Conservation (phyloP, 2,113 vertebrate species). For the Todiramphus chloris region DNA sequence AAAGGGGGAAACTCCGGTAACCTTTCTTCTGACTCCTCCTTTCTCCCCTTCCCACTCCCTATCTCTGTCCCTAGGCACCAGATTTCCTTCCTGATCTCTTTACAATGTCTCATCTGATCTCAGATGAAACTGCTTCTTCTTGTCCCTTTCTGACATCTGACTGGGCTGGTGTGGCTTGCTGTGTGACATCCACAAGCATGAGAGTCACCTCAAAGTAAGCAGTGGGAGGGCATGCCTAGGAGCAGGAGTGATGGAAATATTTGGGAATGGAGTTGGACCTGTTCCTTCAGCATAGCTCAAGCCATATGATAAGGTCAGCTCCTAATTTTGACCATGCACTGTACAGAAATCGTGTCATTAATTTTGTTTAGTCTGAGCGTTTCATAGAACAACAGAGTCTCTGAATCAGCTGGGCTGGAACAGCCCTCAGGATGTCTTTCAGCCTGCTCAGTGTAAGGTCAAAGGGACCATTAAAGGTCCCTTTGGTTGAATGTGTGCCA, state of each 20-base stretch:
- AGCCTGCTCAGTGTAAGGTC: neutral
- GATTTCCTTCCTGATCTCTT: neutral
- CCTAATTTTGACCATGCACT: neutral
- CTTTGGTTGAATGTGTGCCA: neutral
- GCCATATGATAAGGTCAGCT: neutral
- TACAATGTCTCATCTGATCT: neutral
- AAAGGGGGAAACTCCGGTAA: neutral
- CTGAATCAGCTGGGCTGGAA: neutral
- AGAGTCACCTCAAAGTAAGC: neutral
- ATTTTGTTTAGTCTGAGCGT: neutral
- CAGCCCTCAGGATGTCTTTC: neutral
- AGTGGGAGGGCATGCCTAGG: neutral
- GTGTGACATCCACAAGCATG: neutral
- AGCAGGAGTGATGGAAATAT: neutral
- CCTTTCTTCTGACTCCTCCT: neutral
- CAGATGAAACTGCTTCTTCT: neutral
- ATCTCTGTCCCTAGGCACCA: neutral
- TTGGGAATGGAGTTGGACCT: neutral
- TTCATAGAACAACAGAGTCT: neutral
- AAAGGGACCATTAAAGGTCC: neutral
- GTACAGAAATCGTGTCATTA: neutral
- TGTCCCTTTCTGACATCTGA: neutral
- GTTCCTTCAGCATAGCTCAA: neutral
- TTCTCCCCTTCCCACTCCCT: neutral
- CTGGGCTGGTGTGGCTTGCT: neutral